Evolutionary conservation across 2,113 vertebrate genomes (phyloP).

Genomic region (Loxodonta africana): DNA sequence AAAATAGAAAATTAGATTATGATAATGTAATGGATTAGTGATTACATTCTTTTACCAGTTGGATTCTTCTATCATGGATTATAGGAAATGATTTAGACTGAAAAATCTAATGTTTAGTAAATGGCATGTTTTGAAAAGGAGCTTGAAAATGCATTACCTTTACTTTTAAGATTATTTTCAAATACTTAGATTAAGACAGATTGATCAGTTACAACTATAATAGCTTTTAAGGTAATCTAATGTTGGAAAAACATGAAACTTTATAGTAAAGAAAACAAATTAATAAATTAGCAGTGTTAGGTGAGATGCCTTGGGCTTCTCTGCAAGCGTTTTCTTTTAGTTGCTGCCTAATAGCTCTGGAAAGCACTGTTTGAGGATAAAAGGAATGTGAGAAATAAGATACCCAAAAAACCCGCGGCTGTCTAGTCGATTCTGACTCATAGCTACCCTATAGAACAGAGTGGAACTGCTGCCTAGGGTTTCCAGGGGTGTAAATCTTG

Average conservation of each 20-base stretch:
- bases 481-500: too few relatives aligned
- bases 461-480: too few relatives aligned
- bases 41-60: constrained; percentile 27
- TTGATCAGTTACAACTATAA: constrained; percentile 28
- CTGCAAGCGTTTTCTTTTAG: constrained; percentile 75
- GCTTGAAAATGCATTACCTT: constrained; percentile 53
- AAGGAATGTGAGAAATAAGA: constrained; percentile 5
- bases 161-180: constrained; percentile 63
- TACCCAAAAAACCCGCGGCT: too few relatives aligned
- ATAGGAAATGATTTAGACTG: constrained; percentile 44
- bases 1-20: constrained; percentile 23
- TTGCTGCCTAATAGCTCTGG: constrained; percentile 63
- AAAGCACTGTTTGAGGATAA: constrained; percentile 31
- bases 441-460: too few relatives aligned
- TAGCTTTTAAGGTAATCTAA: constrained; percentile 66
- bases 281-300: constrained; percentile 85
- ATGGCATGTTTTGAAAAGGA: constrained; percentile 39
- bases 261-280: constrained; percentile 75
- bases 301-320: constrained; percentile 70
- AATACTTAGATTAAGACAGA: constrained; percentile 65
- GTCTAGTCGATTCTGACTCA: too few relatives aligned
- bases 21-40: constrained; percentile 20
- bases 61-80: constrained; percentile 26
- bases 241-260: constrained; percentile 78
- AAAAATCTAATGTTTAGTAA: constrained; percentile 45